These are phyloP conservation scores for Oryzias woworae DNA, from an alignment of 2,113 vertebrate genomes.

Conservation along the genomic window DNA sequence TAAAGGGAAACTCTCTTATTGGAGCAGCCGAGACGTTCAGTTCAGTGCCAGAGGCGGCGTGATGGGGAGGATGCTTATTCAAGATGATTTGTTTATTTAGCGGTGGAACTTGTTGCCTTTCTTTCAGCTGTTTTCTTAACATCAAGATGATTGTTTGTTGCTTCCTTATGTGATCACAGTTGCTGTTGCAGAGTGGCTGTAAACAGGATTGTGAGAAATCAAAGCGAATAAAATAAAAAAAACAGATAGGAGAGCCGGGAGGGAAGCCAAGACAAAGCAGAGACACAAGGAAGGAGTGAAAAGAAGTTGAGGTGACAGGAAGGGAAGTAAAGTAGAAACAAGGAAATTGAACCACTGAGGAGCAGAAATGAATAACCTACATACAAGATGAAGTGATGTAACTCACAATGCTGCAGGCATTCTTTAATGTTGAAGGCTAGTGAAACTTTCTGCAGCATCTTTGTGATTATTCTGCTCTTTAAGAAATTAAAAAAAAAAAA, in stretches of 20 bases:
- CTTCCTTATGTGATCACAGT: not conserved
- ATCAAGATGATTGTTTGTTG: conserved; percentile 7
- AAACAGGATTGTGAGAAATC: not conserved
- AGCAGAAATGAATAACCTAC: conserved; percentile 30
- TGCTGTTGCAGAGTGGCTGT: not conserved
- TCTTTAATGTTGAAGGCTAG: conserved; percentile 23
- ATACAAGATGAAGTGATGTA: conserved; percentile 33
- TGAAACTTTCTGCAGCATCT: not conserved
- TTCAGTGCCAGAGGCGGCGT: conserved; percentile 35
- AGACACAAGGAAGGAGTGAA: not conserved
- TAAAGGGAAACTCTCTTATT: conserved; percentile 9
- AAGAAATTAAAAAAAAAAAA: no score
- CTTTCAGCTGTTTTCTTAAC: conserved; percentile 7
- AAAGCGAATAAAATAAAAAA: conserved; percentile 16
- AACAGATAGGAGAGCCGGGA: not conserved
- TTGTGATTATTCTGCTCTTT: no score
- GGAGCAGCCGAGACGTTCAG: conserved; percentile 26
- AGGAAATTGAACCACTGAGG: conserved; percentile 15
- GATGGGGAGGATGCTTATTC: conserved; percentile 43
- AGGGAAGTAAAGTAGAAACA: not conserved
- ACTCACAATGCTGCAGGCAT: conserved; percentile 21
- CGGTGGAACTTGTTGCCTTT: conserved; percentile 38
- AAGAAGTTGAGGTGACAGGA: conserved; percentile 5
- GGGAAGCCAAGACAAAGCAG: conserved; percentile 1
- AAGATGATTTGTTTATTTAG: conserved; percentile 41